These are phyloP conservation scores for Syngnathus scovelli DNA, from an alignment of 2,113 vertebrate species.

Conservation along the genomic window DNA sequence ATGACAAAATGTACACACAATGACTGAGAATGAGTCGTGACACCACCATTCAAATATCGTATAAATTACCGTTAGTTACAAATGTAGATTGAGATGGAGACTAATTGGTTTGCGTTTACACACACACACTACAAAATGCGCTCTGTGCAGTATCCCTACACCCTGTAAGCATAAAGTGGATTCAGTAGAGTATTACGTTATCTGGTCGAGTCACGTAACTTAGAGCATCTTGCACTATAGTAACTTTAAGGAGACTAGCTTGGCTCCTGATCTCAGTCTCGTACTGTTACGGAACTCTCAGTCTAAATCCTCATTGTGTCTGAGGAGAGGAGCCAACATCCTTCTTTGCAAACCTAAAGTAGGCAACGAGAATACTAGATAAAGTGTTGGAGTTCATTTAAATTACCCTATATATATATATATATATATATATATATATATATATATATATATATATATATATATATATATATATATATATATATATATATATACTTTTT, in stretches of 20 bases:
- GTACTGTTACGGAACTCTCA: conserved; percentile 22
- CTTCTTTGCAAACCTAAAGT: background rate
- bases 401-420: too few relatives aligned
- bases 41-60: background rate
- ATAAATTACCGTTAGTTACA: background rate
- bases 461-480: too few relatives aligned
- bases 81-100: background rate
- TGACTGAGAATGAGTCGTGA: too few relatives aligned
- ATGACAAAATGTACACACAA: too few relatives aligned
- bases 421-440: too few relatives aligned
- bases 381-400: too few relatives aligned
- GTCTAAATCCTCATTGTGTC: conserved; percentile 41
- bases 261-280: conserved; percentile 24
- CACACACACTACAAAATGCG: background rate
- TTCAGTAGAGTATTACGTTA: conserved; percentile 25
- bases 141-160: background rate
- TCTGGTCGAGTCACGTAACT: conserved; percentile 33
- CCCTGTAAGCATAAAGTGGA: conserved; percentile 10
- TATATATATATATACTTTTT: too few relatives aligned
- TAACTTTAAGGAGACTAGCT: conserved; percentile 45
- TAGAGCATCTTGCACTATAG: conserved; percentile 14
- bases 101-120: background rate
- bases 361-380: too few relatives aligned
- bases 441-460: too few relatives aligned
- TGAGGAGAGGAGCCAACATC: conserved; percentile 12